Evolutionary conservation across 2,113 vertebrate species (phyloP), one percentile per base, ranked within the genome.

Genomic region (Daboia siamensis): DNA sequence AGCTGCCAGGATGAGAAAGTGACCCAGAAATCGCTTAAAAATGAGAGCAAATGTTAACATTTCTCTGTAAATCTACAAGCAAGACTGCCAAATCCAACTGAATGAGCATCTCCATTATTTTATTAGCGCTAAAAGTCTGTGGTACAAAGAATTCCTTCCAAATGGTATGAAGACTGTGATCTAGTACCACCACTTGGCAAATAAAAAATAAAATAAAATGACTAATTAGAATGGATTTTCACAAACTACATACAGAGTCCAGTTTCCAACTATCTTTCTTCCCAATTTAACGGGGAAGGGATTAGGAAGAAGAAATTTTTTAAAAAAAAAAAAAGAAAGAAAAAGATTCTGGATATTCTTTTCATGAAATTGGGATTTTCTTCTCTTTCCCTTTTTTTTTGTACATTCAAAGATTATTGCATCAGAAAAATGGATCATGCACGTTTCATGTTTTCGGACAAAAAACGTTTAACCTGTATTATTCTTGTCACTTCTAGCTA

Each of bases 401-500:
- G 95, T 97, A 97, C 96, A 97, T 96, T 96, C 95, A 97, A 95
- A 97, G 95, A 91, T 96, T 90, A 95, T 94, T 97, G 95, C 97
- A 97, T 96, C 96, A 96, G 96, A 44, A 97, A 97, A 97, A 96
- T 96, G 95, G 96, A 97, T 95, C 97, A 97, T 97, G 96, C 94
- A 97, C 96, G 94, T 97, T 97, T 91, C 93, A 97, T 95, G 95
- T 96, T 97, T 96, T 97, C 97, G 95, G 95, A 97, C 96, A 97
- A 97, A 97, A 93, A 92, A 94, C 12, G 97, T 96, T 94, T 95
- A 97, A 97, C 94, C 96, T 98, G 97, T 97, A 95, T 93, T 93
- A 93, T 97, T 98, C 95, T 97, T n/a, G 93, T 98, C 95, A 97
- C 88, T 85, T 97, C 97, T 98, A 98, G 97, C 97, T 98, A 98